These are phyloP conservation scores for Meloidogyne hapla DNA, from an alignment of 1,140 invertebrate genomes.

Conservation along the genomic window DNA sequence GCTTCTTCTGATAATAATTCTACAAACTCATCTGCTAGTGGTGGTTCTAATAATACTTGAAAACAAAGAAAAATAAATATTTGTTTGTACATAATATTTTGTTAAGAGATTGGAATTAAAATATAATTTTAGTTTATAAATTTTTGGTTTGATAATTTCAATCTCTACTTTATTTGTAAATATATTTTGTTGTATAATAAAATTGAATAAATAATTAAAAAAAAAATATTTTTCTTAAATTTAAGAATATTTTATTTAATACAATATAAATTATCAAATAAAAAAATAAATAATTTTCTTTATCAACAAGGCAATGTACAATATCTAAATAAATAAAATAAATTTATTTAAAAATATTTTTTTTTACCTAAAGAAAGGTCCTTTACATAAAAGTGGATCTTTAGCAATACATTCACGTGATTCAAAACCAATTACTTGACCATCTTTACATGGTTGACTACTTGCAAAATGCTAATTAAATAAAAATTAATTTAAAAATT, in stretches of 20 bases:
- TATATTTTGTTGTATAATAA: too few relatives aligned
- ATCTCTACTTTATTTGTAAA: too few relatives aligned
- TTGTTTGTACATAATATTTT: too few relatives aligned
- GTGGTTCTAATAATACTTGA: too few relatives aligned
- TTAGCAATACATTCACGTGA: slow-evolving; percentile 63
- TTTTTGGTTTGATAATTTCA: too few relatives aligned
- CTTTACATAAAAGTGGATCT: slow-evolving; percentile 57
- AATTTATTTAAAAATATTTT: slow-evolving; percentile 34
- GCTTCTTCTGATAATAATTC: neutral
- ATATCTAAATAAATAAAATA: slow-evolving; percentile 26
- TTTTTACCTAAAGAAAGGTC: slow-evolving; percentile 58
- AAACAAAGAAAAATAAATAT: too few relatives aligned
- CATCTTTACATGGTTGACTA: slow-evolving; percentile 58
- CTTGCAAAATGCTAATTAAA: slow-evolving; percentile 60
- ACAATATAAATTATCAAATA: neutral
- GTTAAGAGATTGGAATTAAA: too few relatives aligned
- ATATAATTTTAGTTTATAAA: too few relatives aligned
- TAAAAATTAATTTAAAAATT: slow-evolving; percentile 27
- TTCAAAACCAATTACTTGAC: slow-evolving; percentile 61
- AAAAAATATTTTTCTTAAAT: too few relatives aligned
- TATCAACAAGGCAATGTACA: slow-evolving; percentile 36
- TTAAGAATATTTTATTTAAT: neutral
- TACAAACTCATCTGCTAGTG: neutral
- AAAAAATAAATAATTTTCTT: neutral
- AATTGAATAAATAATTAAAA: too few relatives aligned